Evolutionary conservation across 2,888 invertebrate genomes (phyloP).

Genomic region (Agrotis puta): DNA sequence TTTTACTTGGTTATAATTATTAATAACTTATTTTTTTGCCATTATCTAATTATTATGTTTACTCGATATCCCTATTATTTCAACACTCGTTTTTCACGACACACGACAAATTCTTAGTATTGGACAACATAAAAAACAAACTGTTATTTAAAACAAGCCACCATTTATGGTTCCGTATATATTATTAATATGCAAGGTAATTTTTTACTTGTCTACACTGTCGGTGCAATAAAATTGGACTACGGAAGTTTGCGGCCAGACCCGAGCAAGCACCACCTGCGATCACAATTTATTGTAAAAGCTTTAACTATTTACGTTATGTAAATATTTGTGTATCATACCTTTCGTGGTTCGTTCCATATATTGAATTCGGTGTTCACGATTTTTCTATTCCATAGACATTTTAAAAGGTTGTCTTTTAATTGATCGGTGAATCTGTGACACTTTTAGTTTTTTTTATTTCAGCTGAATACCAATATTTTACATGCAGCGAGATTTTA

Average conservation of each 20-base stretch:
- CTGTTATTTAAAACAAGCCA: not conserved
- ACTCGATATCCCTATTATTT: too few relatives aligned
- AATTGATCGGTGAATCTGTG: too few relatives aligned
- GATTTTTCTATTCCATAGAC: not conserved
- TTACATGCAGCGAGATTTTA: too few relatives aligned
- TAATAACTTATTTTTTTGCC: too few relatives aligned
- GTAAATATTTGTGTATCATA: slow-evolving; percentile 24
- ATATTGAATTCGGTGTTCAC: slow-evolving; percentile 29
- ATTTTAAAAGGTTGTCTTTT: too few relatives aligned
- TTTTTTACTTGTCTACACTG: slow-evolving; percentile 8
- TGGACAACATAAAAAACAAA: too few relatives aligned
- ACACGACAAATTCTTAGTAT: too few relatives aligned
- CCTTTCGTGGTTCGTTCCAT: slow-evolving; percentile 26
- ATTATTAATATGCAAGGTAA: not conserved
- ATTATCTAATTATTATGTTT: too few relatives aligned
- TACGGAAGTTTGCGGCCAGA: slow-evolving; percentile 45
- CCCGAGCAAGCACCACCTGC: slow-evolving; percentile 48
- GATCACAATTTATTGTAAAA: slow-evolving; percentile 57
- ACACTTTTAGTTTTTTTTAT: too few relatives aligned
- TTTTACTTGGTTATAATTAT: too few relatives aligned
- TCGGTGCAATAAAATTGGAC: slow-evolving; percentile 18
- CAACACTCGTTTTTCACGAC: too few relatives aligned
- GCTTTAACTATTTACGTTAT: slow-evolving; percentile 36
- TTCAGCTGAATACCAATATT: too few relatives aligned
- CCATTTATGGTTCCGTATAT: not conserved